These are phyloP conservation scores for Hetaerina americana DNA, from an alignment of 1,140 invertebrate genomes.

Conservation along the genomic window DNA sequence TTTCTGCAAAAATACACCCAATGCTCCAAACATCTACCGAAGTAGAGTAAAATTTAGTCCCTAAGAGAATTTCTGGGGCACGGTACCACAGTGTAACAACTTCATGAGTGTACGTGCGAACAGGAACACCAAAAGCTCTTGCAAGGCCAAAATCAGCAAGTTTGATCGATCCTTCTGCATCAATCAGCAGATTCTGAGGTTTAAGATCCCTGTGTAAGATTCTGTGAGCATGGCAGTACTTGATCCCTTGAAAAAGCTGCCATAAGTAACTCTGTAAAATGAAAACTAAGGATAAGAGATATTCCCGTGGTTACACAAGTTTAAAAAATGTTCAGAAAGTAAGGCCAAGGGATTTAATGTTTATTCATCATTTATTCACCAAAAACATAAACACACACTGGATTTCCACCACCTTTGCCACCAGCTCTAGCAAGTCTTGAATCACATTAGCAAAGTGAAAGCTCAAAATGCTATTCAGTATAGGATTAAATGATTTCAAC, in stretches of 20 bases:
- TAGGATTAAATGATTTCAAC: too few relatives aligned
- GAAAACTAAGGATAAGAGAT: neutral
- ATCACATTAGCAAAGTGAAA: too few relatives aligned
- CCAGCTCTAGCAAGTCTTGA: too few relatives aligned
- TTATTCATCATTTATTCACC: too few relatives aligned
- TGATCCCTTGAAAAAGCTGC: conserved; percentile 79
- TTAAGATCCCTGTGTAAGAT: conserved; percentile 83
- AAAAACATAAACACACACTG: too few relatives aligned
- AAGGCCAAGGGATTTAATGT: too few relatives aligned
- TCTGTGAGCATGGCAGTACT: conserved; percentile 82
- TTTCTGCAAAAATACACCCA: conserved; percentile 89
- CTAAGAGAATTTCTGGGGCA: conserved; percentile 88
- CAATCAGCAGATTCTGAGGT: conserved; percentile 81
- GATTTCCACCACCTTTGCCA: too few relatives aligned
- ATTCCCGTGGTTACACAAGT: too few relatives aligned
- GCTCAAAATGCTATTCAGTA: too few relatives aligned
- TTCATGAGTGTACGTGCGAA: conserved; percentile 81
- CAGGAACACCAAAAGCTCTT: conserved; percentile 66
- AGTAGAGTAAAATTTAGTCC: conserved; percentile 77
- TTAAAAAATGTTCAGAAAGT: neutral
- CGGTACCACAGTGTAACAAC: conserved; percentile 95
- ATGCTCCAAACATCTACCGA: conserved; percentile 92
- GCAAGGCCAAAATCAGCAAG: conserved; percentile 85
- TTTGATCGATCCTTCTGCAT: conserved; percentile 67
- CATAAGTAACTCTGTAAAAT: conserved; percentile 63